Evolutionary conservation across 2,888 invertebrate species (phyloP), one percentile per base, ranked within the genome.

Genomic region (Nomada fucata): DNA sequence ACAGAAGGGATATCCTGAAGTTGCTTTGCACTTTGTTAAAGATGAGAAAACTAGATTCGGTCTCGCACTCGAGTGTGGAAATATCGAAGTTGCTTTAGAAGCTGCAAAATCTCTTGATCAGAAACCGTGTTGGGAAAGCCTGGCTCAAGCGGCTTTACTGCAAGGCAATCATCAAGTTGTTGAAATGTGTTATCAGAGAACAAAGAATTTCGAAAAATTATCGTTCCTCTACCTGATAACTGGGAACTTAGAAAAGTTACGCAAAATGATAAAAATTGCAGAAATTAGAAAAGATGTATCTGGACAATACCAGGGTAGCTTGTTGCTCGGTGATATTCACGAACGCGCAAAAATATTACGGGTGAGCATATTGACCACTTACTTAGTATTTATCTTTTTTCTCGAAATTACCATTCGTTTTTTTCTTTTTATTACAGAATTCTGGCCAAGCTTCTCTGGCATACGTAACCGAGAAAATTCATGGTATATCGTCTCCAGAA

Each of bases 131-230:
- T 99, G 99, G 99, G 98, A 99, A 93, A 96, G 97, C 86, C 94
- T 99, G 79, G 99, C 98, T 0, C 97, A 98, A 91, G 97, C 98
- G 0, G 99, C 99, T 0, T 94, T 99, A 29, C 94, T 98, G 87
- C 98, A 98, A 92, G 99, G 98, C n/a, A 98, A 98, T 92, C 97
- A 98, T 92, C 98, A 98, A 95, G 97, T 97, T 67, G 99, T 99
- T 0, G 99, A 99, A 94, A 99, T 99, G 99, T 99, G 99, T 92
- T 99, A 99, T 94, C 99, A 99, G 93, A 96, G 99, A 83, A 99
- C 99, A 0, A 99, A 99, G 95, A 99, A 99, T 95, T 99, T 99
- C 94, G 99, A 99, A 94, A 99, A 99, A 94, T 95, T 99, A 0
- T 97, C 99, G 20, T 99, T 99, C 95, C 95, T 99, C 59, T 99